Base-by-base conservation (phyloP, 2,797 vertebrate species). In the Rhinatrema bivittatum region DNA sequence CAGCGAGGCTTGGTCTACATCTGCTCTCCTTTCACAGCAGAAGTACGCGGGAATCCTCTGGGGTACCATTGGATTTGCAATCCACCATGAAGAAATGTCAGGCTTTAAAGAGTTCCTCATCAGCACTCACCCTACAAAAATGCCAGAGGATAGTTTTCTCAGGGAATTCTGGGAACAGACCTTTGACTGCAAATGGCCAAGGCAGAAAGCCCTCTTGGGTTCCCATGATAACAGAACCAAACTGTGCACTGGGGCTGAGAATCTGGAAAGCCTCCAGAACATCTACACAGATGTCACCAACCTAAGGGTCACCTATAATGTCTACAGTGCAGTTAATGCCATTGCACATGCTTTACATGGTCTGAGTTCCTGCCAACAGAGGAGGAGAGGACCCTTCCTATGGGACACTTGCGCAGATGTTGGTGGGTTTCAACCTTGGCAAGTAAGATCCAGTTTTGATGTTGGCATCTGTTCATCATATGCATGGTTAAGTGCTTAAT, bases 131-230 rank as follows among this genome's bases (percentile, higher is more conserved):
- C 37, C 37, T 5, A 25, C 10, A 5, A 32, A 41, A 32, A 32
- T 38, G 10, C 29, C 42, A 25, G 36, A 49, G 38, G 28, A 55
- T 17, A 31, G 46, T 5, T 44, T 23, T 7, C 16, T 55, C 15
- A 29, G 7, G 16, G 41, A 23, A 22, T 49, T 49, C 49, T 55
- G 46, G 46, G 40, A 44, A 12, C 14, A 6, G 12, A 49, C 25
- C 16, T 49, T 55, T 14, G 16, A 30, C 6, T 55, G 45, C 27
- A 39, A 39, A 17, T 55, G 39, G 45, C 6, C 32, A 15, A 16
- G 6, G 5, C 16, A 10, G 9, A 15, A n/a, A 15, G 16, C 14
- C 9, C 10, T 25, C 12, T 10, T 16, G 10, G 14, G 3, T 10
- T 16, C 32, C 22, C 10, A n/a, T 6, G 8, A 7, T n/a, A 15